phyloP scores from a whole-genome alignment of 2,888 invertebrate species.

The Ramazzottius varieornatus region DNA sequence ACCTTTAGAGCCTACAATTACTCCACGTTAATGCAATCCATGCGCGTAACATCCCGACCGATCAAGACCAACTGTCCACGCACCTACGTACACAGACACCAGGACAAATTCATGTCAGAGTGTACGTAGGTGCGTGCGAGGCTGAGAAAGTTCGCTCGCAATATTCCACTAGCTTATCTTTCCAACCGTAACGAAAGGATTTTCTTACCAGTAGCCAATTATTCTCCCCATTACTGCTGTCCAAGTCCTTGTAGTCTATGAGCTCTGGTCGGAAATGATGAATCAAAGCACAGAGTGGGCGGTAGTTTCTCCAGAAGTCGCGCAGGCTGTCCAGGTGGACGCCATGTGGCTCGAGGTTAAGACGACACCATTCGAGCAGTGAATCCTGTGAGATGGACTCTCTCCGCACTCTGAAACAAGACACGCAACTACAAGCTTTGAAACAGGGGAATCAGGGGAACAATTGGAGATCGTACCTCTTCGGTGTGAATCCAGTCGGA shows the following conservation, averaged over 20 bases:
- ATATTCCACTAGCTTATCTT: no score
- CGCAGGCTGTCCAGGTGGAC: background rate
- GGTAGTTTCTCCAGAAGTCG: constrained; percentile 33
- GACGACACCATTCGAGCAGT: background rate
- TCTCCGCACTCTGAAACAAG: no score
- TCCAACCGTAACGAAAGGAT: background rate
- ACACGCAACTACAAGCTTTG: no score
- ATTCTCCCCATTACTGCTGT: background rate
- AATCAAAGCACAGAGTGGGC: constrained; percentile 44
- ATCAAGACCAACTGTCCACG: no score
- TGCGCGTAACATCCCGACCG: background rate
- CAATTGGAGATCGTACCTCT: no score
- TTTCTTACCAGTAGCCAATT: background rate
- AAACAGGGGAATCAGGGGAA: no score
- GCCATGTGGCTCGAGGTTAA: background rate
- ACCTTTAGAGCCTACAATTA: background rate
- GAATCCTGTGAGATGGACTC: background rate
- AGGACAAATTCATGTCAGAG: no score
- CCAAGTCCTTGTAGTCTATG: no score
- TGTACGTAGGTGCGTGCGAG: no score
- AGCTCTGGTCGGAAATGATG: constrained; percentile 69
- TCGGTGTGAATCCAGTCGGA: background rate
- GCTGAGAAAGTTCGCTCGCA: no score
- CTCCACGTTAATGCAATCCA: background rate
- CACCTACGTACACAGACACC: no score